Evolutionary conservation across 1,140 invertebrate species (phyloP), one percentile per base, ranked within the genome.

Genomic region (Tetramorium alpestre): DNA sequence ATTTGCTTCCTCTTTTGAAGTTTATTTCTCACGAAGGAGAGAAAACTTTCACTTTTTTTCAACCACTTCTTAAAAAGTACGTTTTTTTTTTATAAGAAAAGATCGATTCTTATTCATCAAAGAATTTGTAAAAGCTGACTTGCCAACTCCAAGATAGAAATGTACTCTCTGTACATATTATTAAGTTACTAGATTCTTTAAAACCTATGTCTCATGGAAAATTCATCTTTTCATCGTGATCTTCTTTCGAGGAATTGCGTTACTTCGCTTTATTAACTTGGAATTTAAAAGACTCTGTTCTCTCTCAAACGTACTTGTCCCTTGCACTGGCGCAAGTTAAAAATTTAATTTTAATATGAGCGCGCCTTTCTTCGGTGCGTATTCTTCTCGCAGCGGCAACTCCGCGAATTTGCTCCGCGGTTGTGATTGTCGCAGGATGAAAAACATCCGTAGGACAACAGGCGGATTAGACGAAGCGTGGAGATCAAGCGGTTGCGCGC

Each of bases 391-490:
- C 8, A 16, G 13, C 13, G 11, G 13, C 16, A 16, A 11, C 44
- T 41, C 8, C 11, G 80, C 54, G 54, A 82, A n/a, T 28, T 70
- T 47, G 13, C 18, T 22, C 0, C 75, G 49, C 38, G 33, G n/a
- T 41, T 49, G 44, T 44, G 62, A 65, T 28, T n/a, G 28, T 22
- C 25, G 28, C 25, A 18, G 33, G 38, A 13, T 16, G 41, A 58
- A 47, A 62, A 70, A 73, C 38, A 28, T 62, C 65, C 47, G n/a
- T 49, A 25, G 41, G 73, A 86, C 89, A 78, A 84, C 47, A 84
- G 77, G 44, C 56, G 73, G 72, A 87, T 90, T 89, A 87, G 54
- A 47, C 41, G 18, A 85, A 73, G 54, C 41, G 62, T 54, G 47
- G 77, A 62, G 73, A 85, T 89, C 69, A 86, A 88, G 73, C 73